phyloP scores from a whole-genome alignment of 1,140 invertebrate genomes.

The Eurosta solidaginis region DNA sequence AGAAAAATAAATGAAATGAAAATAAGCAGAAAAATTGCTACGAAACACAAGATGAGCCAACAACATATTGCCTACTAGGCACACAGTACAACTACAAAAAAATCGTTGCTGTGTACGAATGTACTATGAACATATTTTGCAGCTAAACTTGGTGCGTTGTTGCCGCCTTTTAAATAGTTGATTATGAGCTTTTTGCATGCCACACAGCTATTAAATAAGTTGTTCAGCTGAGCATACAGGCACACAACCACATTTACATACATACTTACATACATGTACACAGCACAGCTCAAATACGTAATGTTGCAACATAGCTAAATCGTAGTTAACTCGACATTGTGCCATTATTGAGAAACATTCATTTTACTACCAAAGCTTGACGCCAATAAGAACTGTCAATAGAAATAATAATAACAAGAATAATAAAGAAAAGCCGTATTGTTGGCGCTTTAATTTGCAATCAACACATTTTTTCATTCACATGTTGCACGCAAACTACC shows the following conservation, averaged over 20 bases:
- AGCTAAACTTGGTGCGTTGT: not conserved
- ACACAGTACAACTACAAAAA: not conserved
- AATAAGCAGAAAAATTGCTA: not conserved
- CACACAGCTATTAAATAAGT: slow-evolving; percentile 13
- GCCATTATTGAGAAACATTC: not conserved
- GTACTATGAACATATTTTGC: no score
- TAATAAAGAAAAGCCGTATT: not conserved
- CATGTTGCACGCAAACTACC: not conserved
- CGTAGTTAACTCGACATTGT: not conserved
- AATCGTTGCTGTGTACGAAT: no score
- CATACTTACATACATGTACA: not conserved
- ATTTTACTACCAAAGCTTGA: not conserved
- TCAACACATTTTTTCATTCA: slow-evolving; percentile 19
- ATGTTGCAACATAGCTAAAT: not conserved
- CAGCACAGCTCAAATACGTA: not conserved
- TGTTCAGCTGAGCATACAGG: not conserved
- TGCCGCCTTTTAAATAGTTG: slow-evolving; percentile 27
- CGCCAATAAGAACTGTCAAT: not conserved
- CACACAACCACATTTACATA: no score
- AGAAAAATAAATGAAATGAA: slow-evolving; percentile 17
- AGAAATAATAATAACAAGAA: not conserved
- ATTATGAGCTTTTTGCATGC: slow-evolving; percentile 27
- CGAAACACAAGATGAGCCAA: not conserved
- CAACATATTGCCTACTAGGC: not conserved
- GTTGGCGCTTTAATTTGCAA: not conserved